Evolutionary conservation across 2,113 vertebrate genomes (phyloP).

Genomic region (Calcarius ornatus): DNA sequence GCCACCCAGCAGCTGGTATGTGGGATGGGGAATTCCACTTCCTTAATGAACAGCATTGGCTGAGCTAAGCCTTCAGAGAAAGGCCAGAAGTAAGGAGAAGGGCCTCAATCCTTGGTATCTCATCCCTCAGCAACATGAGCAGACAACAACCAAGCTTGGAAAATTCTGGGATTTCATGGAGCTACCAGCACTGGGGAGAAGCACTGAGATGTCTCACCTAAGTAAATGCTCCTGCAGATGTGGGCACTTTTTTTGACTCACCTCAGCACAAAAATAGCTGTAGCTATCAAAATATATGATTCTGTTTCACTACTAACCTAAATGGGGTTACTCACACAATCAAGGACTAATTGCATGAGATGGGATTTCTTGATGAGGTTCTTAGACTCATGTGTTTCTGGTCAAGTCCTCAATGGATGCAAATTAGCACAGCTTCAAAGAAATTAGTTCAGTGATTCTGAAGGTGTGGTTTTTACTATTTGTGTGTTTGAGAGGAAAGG

Average conservation of each 20-base stretch:
- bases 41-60: neutral
- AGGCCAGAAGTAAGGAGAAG: neutral
- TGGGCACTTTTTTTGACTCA: neutral
- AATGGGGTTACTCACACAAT: neutral
- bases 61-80: neutral
- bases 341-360: neutral
- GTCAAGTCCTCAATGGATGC: neutral
- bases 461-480: neutral
- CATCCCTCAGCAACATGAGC: neutral
- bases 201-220: neutral
- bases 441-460: neutral
- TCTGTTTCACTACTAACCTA: neutral
- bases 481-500: neutral
- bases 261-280: neutral
- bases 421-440: constrained; percentile 4
- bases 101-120: rapidly evolving
- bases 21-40: neutral
- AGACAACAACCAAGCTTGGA: rapidly evolving
- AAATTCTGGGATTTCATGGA: neutral
- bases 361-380: neutral
- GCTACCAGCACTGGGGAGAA: neutral
- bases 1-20: neutral
- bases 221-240: neutral
- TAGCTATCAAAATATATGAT: neutral
- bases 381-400: neutral